Evolutionary conservation across 2,797 vertebrate species (phyloP).

Genomic region (Anniella stebbinsi): DNA sequence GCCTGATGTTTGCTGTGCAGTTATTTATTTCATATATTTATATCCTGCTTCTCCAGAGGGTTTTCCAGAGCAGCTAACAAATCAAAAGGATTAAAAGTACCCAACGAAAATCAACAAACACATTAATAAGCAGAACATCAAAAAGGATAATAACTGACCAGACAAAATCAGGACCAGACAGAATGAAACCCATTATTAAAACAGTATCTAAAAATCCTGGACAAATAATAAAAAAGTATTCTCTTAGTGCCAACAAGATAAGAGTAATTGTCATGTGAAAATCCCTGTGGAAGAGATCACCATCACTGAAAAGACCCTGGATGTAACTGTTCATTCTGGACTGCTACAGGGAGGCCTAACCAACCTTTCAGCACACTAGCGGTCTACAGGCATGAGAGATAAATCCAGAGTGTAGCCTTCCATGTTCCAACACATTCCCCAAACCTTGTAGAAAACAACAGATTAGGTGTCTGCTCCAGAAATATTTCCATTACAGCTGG

Average conservation of each 20-base stretch:
- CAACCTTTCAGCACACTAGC: too few relatives aligned
- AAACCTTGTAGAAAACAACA: neutral
- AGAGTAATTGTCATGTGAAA: neutral
- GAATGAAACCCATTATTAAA: neutral
- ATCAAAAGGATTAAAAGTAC: neutral
- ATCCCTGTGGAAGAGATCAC: too few relatives aligned
- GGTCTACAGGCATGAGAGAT: neutral
- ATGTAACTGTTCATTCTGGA: too few relatives aligned
- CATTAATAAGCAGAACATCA: neutral
- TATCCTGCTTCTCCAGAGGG: neutral
- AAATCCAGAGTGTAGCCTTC: neutral
- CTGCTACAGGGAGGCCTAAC: too few relatives aligned
- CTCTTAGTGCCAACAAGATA: neutral
- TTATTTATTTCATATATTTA: constrained; percentile 3
- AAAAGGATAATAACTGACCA: neutral
- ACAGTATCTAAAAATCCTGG: neutral
- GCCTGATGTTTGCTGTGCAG: neutral
- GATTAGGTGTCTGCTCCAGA: neutral
- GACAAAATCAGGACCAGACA: neutral
- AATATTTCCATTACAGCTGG: neutral
- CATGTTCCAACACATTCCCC: neutral
- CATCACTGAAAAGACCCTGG: neutral
- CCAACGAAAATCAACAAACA: neutral
- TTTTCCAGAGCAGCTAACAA: neutral
- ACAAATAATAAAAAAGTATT: neutral